Conservation (phyloP, 2,113 vertebrate genomes). For the Excalfactoria chinensis region DNA sequence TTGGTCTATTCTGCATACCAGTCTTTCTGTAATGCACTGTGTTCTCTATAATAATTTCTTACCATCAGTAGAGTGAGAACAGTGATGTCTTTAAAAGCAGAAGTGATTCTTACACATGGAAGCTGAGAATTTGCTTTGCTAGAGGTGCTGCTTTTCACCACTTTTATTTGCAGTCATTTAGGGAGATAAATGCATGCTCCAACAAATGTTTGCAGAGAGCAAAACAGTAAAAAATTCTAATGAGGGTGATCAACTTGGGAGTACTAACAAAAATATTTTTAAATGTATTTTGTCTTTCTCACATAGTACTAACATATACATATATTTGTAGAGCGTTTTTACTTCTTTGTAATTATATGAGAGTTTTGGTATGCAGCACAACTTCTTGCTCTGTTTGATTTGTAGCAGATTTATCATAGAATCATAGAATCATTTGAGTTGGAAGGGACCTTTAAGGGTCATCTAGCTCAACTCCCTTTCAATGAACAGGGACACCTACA, state of each 20-base stretch:
- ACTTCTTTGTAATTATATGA: neutral
- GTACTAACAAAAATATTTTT: neutral
- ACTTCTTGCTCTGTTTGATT: neutral
- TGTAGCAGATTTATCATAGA: neutral
- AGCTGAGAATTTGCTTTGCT: conserved; percentile 34
- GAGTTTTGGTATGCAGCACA: neutral
- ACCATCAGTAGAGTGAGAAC: neutral
- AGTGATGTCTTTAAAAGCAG: neutral
- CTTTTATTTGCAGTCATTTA: conserved; percentile 36
- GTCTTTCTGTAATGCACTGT: neutral
- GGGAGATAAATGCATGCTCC: neutral
- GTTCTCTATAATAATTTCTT: neutral
- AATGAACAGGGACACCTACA: too few relatives aligned
- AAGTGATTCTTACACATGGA: neutral
- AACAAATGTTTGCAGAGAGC: neutral
- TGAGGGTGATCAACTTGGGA: neutral
- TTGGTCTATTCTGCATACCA: neutral
- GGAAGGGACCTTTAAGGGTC: too few relatives aligned
- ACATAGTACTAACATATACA: neutral
- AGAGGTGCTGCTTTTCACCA: neutral
- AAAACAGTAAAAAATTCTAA: neutral
- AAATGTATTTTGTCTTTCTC: conserved; percentile 20
- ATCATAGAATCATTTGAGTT: too few relatives aligned
- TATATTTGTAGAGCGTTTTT: neutral
- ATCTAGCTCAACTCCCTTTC: too few relatives aligned